Percentiles rank a stretch among this genome's conserved stretches.
phyloP scores from a whole-genome alignment of 1,140 invertebrate species.

The Cepaea nemoralis region DNA sequence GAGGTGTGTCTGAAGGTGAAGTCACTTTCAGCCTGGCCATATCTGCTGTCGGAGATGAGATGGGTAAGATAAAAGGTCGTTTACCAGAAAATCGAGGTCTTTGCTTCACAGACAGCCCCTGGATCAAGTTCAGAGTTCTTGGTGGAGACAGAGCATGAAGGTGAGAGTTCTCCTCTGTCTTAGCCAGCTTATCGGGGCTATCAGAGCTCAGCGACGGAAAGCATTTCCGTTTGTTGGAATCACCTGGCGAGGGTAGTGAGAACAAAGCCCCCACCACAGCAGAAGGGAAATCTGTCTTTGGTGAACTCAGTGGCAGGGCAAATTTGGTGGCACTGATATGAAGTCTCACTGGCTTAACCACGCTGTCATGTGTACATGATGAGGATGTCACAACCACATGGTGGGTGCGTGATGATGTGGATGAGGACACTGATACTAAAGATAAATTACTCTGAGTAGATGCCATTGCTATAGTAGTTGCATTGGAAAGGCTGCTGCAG shows the following conservation, averaged over 20 bases:
- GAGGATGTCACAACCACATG: slow-evolving; percentile 8
- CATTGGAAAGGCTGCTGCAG: slow-evolving; percentile 28
- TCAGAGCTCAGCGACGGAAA: background rate
- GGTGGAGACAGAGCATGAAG: slow-evolving; percentile 14
- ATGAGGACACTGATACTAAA: background rate
- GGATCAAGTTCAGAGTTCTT: slow-evolving; percentile 28
- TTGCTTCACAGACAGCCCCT: background rate
- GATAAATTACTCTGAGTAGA: slow-evolving; percentile 31
- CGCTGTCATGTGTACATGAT: background rate
- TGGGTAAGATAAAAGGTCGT: slow-evolving; percentile 10
- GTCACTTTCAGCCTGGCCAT: slow-evolving; percentile 48
- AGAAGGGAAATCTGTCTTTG: slow-evolving; percentile 24
- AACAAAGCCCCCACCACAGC: background rate
- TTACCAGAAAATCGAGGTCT: background rate
- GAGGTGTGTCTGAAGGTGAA: slow-evolving; percentile 37
- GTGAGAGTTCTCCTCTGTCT: slow-evolving; percentile 21
- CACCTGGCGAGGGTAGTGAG: slow-evolving; percentile 19
- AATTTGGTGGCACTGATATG: slow-evolving; percentile 10
- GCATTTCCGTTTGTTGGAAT: slow-evolving; percentile 34
- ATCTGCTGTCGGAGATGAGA: slow-evolving; percentile 51
- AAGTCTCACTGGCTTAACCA: background rate
- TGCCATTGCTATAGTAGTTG: slow-evolving; percentile 31
- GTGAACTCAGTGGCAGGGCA: slow-evolving; percentile 28
- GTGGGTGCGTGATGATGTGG: slow-evolving; percentile 5
- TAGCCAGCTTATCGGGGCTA: slow-evolving; percentile 37